Base-by-base conservation (phyloP, 2,113 vertebrate genomes). In the Otus sunia region DNA sequence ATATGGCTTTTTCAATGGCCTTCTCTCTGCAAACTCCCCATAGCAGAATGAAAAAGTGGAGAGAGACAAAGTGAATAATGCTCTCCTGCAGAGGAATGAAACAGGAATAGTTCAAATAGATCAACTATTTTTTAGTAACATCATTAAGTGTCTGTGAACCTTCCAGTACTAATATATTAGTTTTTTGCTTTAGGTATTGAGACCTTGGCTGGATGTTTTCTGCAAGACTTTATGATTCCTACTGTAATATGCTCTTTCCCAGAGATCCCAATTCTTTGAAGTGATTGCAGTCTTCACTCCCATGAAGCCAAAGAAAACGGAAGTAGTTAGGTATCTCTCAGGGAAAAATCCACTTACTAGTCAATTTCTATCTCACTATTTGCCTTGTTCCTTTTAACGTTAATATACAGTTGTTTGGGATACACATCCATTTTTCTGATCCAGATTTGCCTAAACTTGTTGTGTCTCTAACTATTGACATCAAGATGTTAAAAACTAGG, bases 1-100 rank as follows among this genome's bases (percentile, higher is more conserved):
- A 92, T 91, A 52, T 22, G 53, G 62, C 36, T 95, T 96, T 94
- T 94, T 85, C 86, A 80, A 75, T 94, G 73, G 73, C 94, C 73
- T 77, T 76, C 60, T 71, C 84, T 59, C 86, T 86, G 72, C 83
- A 71, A 62, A 64, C 52, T 94, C 56, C 66, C 84, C 36, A 68
- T 23, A 84, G 91, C 60, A 88, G 76, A 78, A 88, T 43, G 41
- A 94, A 94, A 92, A 87, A 60, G 25, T 45, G 27, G 37, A 58
- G 34, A 80, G 75, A 86, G 52, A 74, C 32, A 86, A 86, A 87
- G 50, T 50, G 50, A 94, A 81, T 64, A 60, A 95, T 69, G 50
- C 64, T 86, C 45, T 75, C 17, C 34, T 53, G 47, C 39, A 49
- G 43, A 91, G 60, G 52, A 95, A 89, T 41, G 80, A 81, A 88